Evolutionary conservation across 2,797 vertebrate species (phyloP), one percentile per base, ranked within the genome.

Genomic region (Alcedo quadribrachys): DNA sequence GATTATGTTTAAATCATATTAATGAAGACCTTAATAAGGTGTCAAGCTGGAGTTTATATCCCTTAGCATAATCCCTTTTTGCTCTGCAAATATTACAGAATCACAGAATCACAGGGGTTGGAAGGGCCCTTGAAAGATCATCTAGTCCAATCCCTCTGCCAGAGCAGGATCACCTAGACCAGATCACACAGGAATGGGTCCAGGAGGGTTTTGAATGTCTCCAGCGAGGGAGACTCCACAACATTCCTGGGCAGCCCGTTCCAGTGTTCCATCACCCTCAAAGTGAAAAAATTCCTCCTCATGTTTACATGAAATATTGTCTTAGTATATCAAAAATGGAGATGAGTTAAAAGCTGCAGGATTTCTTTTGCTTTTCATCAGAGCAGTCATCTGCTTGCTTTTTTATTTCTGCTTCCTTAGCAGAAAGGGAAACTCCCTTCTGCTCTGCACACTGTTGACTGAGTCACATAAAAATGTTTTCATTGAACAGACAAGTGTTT

Each of bases 361-460:
- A 43, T 51, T 65, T 25, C 7, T 81, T 77, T 69, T 18, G 2
- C 5, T 69, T 89, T 87, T 48, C 13, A 40, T 48, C 11, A 30
- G 16, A 75, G 68, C 8, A 62, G 5, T n/a, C 1, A 35, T 13
- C 7, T 79, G 40, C 33, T 2, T 57, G 3, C 0, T 21, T 40
- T 62, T 79, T 75, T 2, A 51, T 62, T 85, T 62, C 58, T 93
- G 5, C 20, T 78, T 82, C 18, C 51, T 62, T 42, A 40, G 7
- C 37, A 71, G 16, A 48, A 81, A 78, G 46, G 9, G 8, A 50
- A 79, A 35, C 7, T 32, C 27, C 78, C 6, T 71, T 45, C 40
- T 91, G 10, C 30, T 58, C 28, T 58, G 33, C 22, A 45, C 21
- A 5, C 20, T 66, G 21, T 30, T 70, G 8, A 40, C 14, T 55